A percentile compares a stretch with the other conserved stretches of the same genome.
phyloP scores from a whole-genome alignment of 2,888 invertebrate species.

The Aproaerema taeniolella region DNA sequence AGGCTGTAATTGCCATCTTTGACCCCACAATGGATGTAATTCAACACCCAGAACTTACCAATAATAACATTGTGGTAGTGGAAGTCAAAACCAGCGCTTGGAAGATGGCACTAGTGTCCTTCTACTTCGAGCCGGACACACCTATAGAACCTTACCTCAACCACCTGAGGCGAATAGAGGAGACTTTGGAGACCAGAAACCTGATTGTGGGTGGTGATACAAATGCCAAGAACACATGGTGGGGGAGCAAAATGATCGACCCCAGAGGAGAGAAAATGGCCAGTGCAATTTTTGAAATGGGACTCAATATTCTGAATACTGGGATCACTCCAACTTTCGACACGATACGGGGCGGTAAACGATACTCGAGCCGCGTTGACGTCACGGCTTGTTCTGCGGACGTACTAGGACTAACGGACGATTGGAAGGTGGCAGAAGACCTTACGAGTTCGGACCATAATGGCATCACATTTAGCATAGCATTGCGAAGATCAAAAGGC shows the following conservation, averaged over 20 bases:
- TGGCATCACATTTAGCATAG: neutral
- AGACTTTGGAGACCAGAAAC: neutral
- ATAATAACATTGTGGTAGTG: conserved; percentile 3
- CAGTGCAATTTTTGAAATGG: neutral
- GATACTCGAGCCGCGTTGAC: neutral
- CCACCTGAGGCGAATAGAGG: neutral
- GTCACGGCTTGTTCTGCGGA: conserved; percentile 1
- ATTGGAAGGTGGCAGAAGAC: conserved; percentile 1
- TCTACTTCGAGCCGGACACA: conserved; percentile 2
- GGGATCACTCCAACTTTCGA: neutral
- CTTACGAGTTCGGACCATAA: conserved; percentile 5
- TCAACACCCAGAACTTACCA: conserved; percentile 1
- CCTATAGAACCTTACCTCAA: no score
- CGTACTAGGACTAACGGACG: neutral
- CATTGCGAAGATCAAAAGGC: neutral
- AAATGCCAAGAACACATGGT: conserved; percentile 1
- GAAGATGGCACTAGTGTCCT: neutral
- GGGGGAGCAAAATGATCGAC: neutral
- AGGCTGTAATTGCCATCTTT: conserved; percentile 2
- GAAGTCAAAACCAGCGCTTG: neutral
- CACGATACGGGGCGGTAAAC: neutral
- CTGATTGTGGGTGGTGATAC: neutral
- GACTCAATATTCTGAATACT: neutral
- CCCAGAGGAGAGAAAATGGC: neutral
- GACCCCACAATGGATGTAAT: neutral